Evolutionary conservation across 2,888 invertebrate species (phyloP).

Genomic region (Synergus gifuensis): DNA sequence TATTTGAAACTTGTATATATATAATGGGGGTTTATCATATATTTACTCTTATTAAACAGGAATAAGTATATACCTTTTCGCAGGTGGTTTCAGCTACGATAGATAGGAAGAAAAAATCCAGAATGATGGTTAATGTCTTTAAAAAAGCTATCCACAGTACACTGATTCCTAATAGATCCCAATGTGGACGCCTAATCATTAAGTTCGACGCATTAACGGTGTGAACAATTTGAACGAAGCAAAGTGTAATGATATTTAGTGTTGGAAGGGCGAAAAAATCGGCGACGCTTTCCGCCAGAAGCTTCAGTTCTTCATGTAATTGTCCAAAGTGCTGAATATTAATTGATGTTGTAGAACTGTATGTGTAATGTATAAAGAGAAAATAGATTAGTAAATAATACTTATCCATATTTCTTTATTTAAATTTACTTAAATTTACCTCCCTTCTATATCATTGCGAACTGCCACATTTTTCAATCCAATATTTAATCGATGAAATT

Average conservation of each 20-base stretch:
- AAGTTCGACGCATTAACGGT: not conserved
- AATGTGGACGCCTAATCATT: not conserved
- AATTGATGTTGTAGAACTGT: not conserved
- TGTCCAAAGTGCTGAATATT: not conserved
- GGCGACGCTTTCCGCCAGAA: not conserved
- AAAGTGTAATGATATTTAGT: not conserved
- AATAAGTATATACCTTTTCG: not conserved
- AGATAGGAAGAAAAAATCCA: slow-evolving; percentile 7
- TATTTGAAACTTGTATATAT: not conserved
- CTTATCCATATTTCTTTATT: not conserved
- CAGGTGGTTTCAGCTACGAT: not conserved
- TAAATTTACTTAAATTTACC: slow-evolving; percentile 2
- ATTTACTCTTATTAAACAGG: not conserved
- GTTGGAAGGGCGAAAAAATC: slow-evolving; percentile 4
- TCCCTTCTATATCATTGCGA: not conserved
- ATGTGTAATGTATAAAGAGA: not conserved
- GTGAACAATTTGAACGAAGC: slow-evolving; percentile 16
- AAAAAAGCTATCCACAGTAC: not conserved
- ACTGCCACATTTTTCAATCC: not conserved
- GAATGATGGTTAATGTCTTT: not conserved
- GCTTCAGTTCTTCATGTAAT: not conserved
- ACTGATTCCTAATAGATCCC: not conserved
- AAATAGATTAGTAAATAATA: not conserved
- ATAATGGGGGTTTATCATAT: not conserved
- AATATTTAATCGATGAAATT: not conserved